phyloP scores from a whole-genome alignment of 2,797 vertebrate genomes.

The Helostoma temminkii region DNA sequence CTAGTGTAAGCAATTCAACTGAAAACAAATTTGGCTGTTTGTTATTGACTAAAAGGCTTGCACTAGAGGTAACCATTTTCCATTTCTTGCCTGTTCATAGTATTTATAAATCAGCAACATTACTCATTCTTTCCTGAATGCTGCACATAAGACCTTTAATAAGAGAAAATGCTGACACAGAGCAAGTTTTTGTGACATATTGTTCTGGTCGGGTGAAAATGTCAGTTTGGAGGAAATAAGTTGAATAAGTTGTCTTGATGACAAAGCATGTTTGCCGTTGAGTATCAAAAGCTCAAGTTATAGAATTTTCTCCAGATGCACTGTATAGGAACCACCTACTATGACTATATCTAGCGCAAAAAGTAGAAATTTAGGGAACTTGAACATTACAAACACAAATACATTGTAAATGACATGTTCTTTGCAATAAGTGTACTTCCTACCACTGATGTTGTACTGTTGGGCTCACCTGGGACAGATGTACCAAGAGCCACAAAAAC shows the following conservation, averaged over 20 bases:
- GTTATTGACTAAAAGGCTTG: not conserved
- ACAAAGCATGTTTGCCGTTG: constrained; percentile 41
- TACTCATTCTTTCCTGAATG: too few species aligned
- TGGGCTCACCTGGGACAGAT: constrained; percentile 91
- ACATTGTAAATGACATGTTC: not conserved
- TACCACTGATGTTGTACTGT: not conserved
- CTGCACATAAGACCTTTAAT: constrained; percentile 50
- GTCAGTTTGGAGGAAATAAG: constrained; percentile 49
- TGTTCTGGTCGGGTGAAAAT: constrained; percentile 45
- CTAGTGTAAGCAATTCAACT: too few species aligned
- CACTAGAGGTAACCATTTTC: not conserved
- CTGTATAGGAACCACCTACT: not conserved
- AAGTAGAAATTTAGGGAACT: constrained; percentile 2
- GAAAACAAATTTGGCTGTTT: too few species aligned
- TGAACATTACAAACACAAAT: not conserved
- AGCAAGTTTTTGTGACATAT: constrained; percentile 33
- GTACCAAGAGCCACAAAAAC: constrained; percentile 97
- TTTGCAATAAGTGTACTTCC: not conserved
- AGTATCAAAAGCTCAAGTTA: constrained; percentile 13
- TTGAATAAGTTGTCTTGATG: constrained; percentile 45
- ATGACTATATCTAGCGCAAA: not conserved
- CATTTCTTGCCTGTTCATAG: constrained; percentile 15
- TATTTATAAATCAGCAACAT: too few species aligned
- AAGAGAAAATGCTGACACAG: constrained; percentile 54
- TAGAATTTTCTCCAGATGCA: not conserved